Conservation (phyloP, 2,113 vertebrate genomes). For the Manacus vitellinus region DNA sequence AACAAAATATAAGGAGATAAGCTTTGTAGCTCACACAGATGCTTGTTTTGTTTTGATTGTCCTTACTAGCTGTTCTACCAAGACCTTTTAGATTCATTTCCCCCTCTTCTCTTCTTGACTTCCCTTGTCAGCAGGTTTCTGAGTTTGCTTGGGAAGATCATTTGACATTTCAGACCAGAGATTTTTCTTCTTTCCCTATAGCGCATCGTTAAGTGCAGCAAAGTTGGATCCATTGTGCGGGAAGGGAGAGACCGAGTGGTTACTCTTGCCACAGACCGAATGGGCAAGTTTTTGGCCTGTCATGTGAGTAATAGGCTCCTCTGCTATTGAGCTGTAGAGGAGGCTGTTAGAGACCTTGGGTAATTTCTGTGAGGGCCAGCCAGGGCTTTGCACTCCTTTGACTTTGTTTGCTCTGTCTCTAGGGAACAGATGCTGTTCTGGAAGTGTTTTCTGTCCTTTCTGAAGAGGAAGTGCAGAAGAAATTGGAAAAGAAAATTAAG, state of each 20-base stretch:
- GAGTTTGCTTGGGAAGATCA: neutral
- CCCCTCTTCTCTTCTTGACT: neutral
- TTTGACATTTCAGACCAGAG: neutral
- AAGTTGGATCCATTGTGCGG: slow-evolving; percentile 89
- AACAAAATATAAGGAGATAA: neutral
- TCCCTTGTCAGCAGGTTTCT: neutral
- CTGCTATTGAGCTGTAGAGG: neutral
- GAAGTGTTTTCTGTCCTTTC: slow-evolving; percentile 90
- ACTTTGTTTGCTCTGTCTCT: neutral
- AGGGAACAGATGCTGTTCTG: slow-evolving; percentile 87
- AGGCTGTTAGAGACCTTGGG: neutral
- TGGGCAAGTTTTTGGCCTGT: slow-evolving; percentile 84
- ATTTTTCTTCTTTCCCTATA: slow-evolving; percentile 29
- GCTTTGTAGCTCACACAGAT: neutral
- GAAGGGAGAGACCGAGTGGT: slow-evolving; percentile 89
- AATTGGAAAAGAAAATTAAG: slow-evolving; percentile 87
- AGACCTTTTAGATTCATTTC: neutral
- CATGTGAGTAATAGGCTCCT: slow-evolving; percentile 81
- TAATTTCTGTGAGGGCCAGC: neutral
- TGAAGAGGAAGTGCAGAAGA: slow-evolving; percentile 84
- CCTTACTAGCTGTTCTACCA: neutral
- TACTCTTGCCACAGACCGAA: slow-evolving; percentile 81
- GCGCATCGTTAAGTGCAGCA: slow-evolving; percentile 86
- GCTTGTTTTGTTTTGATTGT: neutral
- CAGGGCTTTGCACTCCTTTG: neutral